These are phyloP conservation scores for Tamias sibiricus DNA, from an alignment of 2,113 vertebrate species.

Conservation along the genomic window DNA sequence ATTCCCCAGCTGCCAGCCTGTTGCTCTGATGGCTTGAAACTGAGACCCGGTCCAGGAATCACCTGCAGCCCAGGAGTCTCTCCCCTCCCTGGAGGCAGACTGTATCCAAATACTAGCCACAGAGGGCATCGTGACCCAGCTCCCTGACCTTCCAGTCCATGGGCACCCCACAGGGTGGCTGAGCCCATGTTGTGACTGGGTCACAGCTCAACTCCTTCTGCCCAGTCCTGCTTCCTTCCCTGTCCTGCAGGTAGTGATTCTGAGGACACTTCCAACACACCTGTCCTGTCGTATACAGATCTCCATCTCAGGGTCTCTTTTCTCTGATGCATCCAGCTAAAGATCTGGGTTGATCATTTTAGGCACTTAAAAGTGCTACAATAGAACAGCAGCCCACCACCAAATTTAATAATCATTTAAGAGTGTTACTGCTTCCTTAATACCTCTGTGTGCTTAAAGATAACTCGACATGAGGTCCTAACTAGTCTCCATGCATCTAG, in stretches of 20 bases:
- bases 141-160: background rate
- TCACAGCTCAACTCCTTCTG: background rate
- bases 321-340: background rate
- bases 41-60: background rate
- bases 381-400: background rate
- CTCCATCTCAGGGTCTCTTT: background rate
- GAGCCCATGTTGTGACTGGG: background rate
- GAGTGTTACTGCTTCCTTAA: background rate
- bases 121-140: background rate
- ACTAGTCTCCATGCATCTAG: background rate
- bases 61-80: background rate
- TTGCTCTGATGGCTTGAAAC: background rate
- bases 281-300: background rate
- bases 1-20: background rate
- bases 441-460: background rate
- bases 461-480: background rate
- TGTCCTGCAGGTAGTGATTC: background rate
- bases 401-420: constrained; percentile 3
- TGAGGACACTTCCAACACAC: no score
- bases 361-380: background rate
- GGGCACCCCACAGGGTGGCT: background rate
- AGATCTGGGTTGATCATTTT: background rate
- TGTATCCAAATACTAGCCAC: background rate
- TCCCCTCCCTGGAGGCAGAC: background rate
- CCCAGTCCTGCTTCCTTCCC: background rate